Base-by-base conservation (phyloP, 2,797 vertebrate species). In the Sebastes elongatus region DNA sequence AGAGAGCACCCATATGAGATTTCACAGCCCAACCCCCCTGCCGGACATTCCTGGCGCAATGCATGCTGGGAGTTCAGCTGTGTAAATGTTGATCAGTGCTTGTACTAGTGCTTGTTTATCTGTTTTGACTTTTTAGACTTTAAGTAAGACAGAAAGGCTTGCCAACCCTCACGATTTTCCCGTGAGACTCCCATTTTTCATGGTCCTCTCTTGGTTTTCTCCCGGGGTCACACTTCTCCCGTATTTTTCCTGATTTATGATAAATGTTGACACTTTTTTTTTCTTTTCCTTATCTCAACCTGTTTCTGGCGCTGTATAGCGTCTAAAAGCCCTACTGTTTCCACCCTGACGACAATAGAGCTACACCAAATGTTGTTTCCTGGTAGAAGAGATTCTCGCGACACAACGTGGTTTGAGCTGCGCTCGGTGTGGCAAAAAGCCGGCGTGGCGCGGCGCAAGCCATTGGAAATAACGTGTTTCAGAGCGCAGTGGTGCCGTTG, bases 51-150 rank as follows among this genome's bases (percentile, higher is more conserved):
- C 64, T 76, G 74, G 72, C 3, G 1, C 11, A 5, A 30, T 87
- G 85, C 84, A 84, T 76, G 76, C 71, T 88, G 85, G 86, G 81
- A 80, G 53, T 74, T 89, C 77, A 86, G 84, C 90, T 81, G 74
- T 76, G 30, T 63, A 78, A 88, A 92, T 90, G 82, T 84, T 89
- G 52, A 75, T 62, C 18, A 20, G 55, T 60, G 10, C 60, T 67
- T 49, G 32, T 25, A 23, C 60, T 32, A 14, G 27, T 73, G 68
- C 20, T 90, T 67, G 67, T 92, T 93, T 90, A 20, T 90, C 59
- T 76, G 53, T 68, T 70, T 60, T 80, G 61, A 78, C 71, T 80
- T 86, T 66, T 55, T 52, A 49, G 65, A 55, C 55, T 71, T 63
- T 61, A 61, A 78, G 66, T 63, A 52, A 74, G 42, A 71, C 7